A percentile compares a stretch with the other conserved stretches of the same genome.
phyloP scores from a whole-genome alignment of 2,797 vertebrate species.

The Spinus olivaceus region DNA sequence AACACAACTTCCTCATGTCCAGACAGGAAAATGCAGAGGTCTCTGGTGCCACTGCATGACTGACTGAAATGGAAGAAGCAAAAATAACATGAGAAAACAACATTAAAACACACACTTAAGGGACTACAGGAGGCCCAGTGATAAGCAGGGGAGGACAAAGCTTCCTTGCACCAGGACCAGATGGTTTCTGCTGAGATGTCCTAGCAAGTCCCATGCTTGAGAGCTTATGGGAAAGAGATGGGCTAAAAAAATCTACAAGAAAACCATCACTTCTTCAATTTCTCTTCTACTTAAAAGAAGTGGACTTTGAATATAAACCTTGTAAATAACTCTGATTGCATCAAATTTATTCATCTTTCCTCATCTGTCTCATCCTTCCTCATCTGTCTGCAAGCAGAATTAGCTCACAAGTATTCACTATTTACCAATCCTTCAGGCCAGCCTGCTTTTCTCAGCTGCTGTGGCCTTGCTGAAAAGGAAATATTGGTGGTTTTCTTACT shows the following conservation, averaged over 20 bases:
- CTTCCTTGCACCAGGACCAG: neutral
- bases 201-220: neutral
- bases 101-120: neutral
- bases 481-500: neutral
- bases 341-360: neutral
- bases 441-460: neutral
- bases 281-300: neutral
- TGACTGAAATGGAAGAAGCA: neutral
- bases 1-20: fast-evolving
- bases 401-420: neutral
- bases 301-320: neutral
- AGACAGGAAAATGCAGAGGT: neutral
- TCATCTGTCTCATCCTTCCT: neutral
- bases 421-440: neutral
- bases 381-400: neutral
- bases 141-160: neutral
- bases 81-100: neutral
- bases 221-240: neutral
- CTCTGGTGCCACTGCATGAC: neutral
- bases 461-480: neutral
- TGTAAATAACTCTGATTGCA: neutral
- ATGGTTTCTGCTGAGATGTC: neutral
- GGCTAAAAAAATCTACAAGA: neutral
- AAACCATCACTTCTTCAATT: neutral
- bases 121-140: neutral